Percentiles rank a stretch among this genome's conserved stretches.
phyloP scores from a whole-genome alignment of 1,140 invertebrate species.

The Rhagoletis zephyria region DNA sequence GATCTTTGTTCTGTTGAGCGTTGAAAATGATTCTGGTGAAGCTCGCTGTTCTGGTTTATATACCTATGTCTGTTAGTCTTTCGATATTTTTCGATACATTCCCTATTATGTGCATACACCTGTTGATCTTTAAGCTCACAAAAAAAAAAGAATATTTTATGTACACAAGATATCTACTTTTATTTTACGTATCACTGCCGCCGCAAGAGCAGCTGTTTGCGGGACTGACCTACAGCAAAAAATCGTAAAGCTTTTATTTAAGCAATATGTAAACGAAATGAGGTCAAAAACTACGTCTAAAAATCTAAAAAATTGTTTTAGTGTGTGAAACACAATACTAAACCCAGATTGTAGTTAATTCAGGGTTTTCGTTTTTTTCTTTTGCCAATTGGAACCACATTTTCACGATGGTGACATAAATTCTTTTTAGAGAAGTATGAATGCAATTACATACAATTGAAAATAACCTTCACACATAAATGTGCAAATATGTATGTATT shows the following conservation, averaged over 20 bases:
- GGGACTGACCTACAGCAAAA: conserved; percentile 35
- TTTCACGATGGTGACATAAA: not conserved
- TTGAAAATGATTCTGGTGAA: not conserved
- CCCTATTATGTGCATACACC: not conserved
- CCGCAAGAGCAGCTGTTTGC: not conserved
- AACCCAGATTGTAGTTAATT: conserved; percentile 22
- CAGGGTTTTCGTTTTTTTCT: not conserved
- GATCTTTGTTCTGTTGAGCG: not conserved
- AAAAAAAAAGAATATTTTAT: not conserved
- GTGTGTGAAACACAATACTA: not conserved
- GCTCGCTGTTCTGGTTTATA: not conserved
- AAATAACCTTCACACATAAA: too few species aligned
- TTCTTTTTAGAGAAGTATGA: too few species aligned
- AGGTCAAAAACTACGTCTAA: not conserved
- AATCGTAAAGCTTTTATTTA: not conserved
- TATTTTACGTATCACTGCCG: not conserved
- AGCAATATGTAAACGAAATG: not conserved
- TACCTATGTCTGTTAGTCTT: not conserved
- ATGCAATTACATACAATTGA: too few species aligned
- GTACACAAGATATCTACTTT: not conserved
- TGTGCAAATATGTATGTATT: too few species aligned
- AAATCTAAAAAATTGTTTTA: not conserved
- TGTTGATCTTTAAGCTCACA: too few species aligned
- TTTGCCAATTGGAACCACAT: not conserved
- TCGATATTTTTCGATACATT: not conserved